Evolutionary conservation across 2,888 invertebrate genomes (phyloP), one percentile per base, ranked within the genome.

Genomic region (Amphipoea lucens): DNA sequence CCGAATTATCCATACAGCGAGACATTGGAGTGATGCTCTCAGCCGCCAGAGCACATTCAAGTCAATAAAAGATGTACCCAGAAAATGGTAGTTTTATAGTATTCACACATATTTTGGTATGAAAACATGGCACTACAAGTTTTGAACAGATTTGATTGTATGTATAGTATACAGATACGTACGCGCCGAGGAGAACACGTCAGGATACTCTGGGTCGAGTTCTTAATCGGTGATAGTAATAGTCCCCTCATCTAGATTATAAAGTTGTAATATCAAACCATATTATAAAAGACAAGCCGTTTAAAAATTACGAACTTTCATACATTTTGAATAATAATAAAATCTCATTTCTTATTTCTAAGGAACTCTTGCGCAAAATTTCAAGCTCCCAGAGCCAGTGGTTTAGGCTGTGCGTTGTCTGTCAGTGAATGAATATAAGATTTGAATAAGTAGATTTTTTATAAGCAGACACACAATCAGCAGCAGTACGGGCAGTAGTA

Each of bases 401-500:
- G 51, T 4, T 48, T 69, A 69, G 36, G 36, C 51, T 36, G 48
- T 51, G 20, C 20, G 69, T 51, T 69, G 29, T 36, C 20, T 51
- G 2, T 36, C 69, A 23, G 2, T 14, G 36, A 69, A 51, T 51
- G 51, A 51, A 36, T 69, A 4, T 23, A 70, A 36, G 14, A 70
- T 70, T 70, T 14, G 36, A 14, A 14, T 23, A 36, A 54, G 36
- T 23, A 70, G 9, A 54, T 36, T 23, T 70, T 36, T 70, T 23
- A 70, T 70, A 51, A 51, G 36, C 4, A 70, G 69, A 54, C 20
- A 72, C 70, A 84, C 84, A 9, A 84, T 60, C 42, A 86, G 51
- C 63, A 86, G 48, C 60, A 85, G 54, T 17, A 60, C n/a, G 1
- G 85, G 69, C 69, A 84, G 81, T 79, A 86, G 71, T 70, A 84